Base-by-base conservation (phyloP, 2,113 vertebrate genomes). In the Odocoileus virginianus region DNA sequence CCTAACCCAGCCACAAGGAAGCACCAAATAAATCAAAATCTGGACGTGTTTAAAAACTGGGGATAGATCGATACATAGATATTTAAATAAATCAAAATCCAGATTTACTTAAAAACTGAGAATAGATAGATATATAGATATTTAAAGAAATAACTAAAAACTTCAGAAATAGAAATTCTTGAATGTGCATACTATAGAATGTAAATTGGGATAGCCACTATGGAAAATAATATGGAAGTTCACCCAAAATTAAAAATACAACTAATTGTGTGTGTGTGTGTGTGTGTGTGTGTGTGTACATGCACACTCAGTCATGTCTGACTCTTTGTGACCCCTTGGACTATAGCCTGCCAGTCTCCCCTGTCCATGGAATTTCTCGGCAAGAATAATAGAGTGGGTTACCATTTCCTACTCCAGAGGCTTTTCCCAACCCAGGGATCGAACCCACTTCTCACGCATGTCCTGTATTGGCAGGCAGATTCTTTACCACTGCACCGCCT, bases 51-150 rank as follows among this genome's bases (percentile, higher is more conserved):
- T 84, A 33, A 52, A 95, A 74, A 43, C 3, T 45, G 45, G 71
- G 47, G 33, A 54, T 74, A 40, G 64, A 71, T 36, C 47, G 36
- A 81, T 60, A 40, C 43, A 45, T 17, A 57, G 30, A 45, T 47
- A 89, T 45, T 55, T 57, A 67, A 88, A 82, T 36, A 88, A 87
- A 81, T n/a, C 33, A 19, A 67, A 47, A 47, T 19, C 52, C 47
- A 79, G 71, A 52, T 93, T 88, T 81, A 30, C 76, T 84, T 60
- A 25, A 60, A 95, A 83, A 76, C 4, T 83, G 61, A 91, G 25
- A 40, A 74, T 87, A 67, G 33, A 36, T 74, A 85, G 19, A 60
- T 76, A 36, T 40, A 30, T 7, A 74, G 15, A 45, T 55, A 89
- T 67, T 82, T 82, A 55, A 82, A 82, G 58, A 94, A 81, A 82